Evolutionary conservation across 2,888 invertebrate genomes (phyloP).

Genomic region (Nasonia oneida): DNA sequence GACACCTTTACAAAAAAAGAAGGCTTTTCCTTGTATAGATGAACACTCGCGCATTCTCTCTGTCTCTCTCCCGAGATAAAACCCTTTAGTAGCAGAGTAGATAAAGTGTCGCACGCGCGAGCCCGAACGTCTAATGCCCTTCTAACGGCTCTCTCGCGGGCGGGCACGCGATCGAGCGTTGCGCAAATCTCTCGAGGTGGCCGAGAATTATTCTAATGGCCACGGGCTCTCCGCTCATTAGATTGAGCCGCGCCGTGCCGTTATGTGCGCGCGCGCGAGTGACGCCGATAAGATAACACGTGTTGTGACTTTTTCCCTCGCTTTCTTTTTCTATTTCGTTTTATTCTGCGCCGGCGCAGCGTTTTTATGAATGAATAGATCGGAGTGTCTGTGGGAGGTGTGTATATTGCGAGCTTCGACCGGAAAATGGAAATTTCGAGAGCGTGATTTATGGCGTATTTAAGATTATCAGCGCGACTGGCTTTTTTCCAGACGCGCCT

Average conservation of each 20-base stretch:
- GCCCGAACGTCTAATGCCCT: conserved; percentile 25
- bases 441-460: conserved; percentile 46
- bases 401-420: background rate
- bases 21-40: background rate
- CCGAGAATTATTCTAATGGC: conserved; percentile 58
- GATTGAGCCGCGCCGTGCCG: conserved; percentile 32
- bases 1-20: conserved; percentile 12
- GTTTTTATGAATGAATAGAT: conserved; percentile 40
- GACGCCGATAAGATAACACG: conserved; percentile 52
- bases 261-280: conserved; percentile 18
- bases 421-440: conserved; percentile 52
- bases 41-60: conserved; percentile 15
- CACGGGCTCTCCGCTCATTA: conserved; percentile 35
- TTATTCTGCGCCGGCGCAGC: background rate
- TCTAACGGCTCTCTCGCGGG: conserved; percentile 27
- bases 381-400: conserved; percentile 32
- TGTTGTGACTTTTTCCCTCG: background rate
- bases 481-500: background rate
- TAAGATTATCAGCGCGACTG: conserved; percentile 38
- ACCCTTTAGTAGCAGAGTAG: conserved; percentile 38
- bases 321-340: background rate
- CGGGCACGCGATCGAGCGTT: conserved; percentile 40
- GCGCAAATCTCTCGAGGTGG: conserved; percentile 37
- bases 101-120: conserved; percentile 46
- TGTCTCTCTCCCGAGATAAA: conserved; percentile 19